Evolutionary conservation across 2,113 vertebrate species (phyloP).

Genomic region (Anguilla rostrata): DNA sequence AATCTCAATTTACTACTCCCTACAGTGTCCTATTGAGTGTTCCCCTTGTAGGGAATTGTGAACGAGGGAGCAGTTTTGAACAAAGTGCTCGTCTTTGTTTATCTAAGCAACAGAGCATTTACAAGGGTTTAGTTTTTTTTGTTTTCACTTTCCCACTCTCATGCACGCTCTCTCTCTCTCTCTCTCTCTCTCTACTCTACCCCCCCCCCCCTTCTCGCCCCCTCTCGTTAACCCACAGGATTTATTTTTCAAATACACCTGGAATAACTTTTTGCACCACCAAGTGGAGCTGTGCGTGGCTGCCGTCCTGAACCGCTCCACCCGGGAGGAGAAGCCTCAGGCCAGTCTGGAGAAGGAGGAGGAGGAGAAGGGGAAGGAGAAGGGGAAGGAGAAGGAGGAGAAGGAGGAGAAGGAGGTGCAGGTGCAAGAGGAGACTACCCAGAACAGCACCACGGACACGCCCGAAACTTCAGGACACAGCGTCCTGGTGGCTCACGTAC

Average conservation of each 20-base stretch:
- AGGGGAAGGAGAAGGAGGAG: conserved; percentile 53
- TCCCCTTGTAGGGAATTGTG: too few species aligned
- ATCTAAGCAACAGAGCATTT: too few species aligned
- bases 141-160: neutral
- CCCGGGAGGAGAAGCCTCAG: conserved; percentile 59
- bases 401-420: conserved; percentile 53
- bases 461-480: conserved; percentile 58
- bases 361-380: conserved; percentile 55
- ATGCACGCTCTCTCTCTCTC: neutral
- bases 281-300: conserved; percentile 95
- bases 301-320: conserved; percentile 83
- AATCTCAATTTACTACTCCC: too few species aligned
- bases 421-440: conserved; percentile 12
- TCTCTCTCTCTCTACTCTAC: neutral
- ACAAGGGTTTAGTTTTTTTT: too few species aligned
- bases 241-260: conserved; percentile 95
- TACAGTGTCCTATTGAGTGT: too few species aligned
- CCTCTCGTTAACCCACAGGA: conserved; percentile 69
- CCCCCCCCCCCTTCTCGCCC: neutral
- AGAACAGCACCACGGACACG: conserved; percentile 26
- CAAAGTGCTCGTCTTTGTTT: too few species aligned
- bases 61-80: too few species aligned
- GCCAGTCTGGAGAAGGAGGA: conserved; percentile 31
- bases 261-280: conserved; percentile 98
- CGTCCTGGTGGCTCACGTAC: conserved; percentile 83